Percentiles rank a stretch among this genome's conserved stretches.
Conservation (phyloP, 2,797 vertebrate genomes). For the Kryptolebias ocellatus region DNA sequence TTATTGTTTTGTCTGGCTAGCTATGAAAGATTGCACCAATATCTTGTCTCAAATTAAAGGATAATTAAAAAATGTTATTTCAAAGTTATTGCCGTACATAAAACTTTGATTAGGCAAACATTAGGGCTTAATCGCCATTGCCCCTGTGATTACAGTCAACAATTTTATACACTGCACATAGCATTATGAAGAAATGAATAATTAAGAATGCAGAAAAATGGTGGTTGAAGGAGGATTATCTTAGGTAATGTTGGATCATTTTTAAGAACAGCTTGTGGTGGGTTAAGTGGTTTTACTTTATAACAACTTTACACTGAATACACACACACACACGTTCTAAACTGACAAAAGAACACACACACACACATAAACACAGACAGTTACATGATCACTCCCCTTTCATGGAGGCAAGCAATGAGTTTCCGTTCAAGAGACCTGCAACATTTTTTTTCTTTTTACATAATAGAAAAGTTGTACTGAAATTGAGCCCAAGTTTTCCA, state of each 20-base stretch:
- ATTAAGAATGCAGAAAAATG: conserved; percentile 68
- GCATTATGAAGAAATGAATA: conserved; percentile 76
- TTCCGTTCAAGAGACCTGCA: too few species aligned
- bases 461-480: too few species aligned
- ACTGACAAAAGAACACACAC: too few species aligned
- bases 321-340: not conserved
- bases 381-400: too few species aligned
- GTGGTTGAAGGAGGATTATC: conserved; percentile 58
- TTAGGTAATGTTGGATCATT: conserved; percentile 43
- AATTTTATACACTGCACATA: conserved; percentile 89
- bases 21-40: conserved; percentile 92
- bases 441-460: too few species aligned
- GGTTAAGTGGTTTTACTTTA: conserved; percentile 30
- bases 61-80: conserved; percentile 99
- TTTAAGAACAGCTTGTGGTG: conserved; percentile 44
- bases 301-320: conserved; percentile 14
- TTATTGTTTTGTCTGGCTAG: conserved; percentile 83
- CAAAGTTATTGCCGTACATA: conserved; percentile 97
- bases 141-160: conserved; percentile 94
- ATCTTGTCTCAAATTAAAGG: conserved; percentile 94
- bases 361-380: too few species aligned
- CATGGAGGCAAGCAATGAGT: too few species aligned
- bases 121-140: conserved; percentile 95
- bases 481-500: too few species aligned
- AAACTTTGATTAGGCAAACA: conserved; percentile 99